Conservation (phyloP, 2,113 vertebrate genomes). For the Carassius gibelio region DNA sequence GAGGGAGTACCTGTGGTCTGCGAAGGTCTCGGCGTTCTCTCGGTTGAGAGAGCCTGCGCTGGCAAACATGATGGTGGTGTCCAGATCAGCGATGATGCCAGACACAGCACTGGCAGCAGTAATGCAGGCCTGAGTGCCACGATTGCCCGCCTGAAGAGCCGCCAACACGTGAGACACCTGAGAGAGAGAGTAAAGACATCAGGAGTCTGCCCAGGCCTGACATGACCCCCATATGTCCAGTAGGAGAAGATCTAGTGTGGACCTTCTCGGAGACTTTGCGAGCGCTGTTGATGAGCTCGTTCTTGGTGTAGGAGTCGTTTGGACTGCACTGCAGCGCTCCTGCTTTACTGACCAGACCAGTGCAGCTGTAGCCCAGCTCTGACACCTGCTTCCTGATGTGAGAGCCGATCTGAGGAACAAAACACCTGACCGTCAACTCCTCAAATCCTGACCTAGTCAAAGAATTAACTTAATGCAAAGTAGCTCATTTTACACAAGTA, state of each 20-base stretch:
- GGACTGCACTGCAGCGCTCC: constrained; percentile 96
- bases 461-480: not conserved
- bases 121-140: constrained; percentile 97
- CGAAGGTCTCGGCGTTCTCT: constrained; percentile 93
- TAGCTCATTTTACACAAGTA: not conserved
- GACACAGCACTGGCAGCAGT: constrained; percentile 94
- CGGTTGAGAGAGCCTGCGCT: constrained; percentile 92
- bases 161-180: constrained; percentile 96
- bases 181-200: not conserved
- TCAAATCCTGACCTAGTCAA: not conserved
- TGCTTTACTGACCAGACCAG: constrained; percentile 90
- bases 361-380: constrained; percentile 91
- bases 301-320: constrained; percentile 91
- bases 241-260: not conserved
- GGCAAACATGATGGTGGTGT: constrained; percentile 99
- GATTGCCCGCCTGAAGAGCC: constrained; percentile 94
- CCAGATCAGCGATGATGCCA: constrained; percentile 94
- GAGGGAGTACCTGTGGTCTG: constrained; percentile 88
- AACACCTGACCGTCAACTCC: not conserved
- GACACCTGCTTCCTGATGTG: constrained; percentile 96
- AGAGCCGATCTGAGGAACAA: constrained; percentile 84
- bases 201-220: not conserved
- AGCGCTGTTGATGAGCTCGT: constrained; percentile 95
- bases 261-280: constrained; percentile 98
- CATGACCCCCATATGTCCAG: not conserved